Evolutionary conservation across 2,113 vertebrate genomes (phyloP).

Genomic region (Pitta sordida): DNA sequence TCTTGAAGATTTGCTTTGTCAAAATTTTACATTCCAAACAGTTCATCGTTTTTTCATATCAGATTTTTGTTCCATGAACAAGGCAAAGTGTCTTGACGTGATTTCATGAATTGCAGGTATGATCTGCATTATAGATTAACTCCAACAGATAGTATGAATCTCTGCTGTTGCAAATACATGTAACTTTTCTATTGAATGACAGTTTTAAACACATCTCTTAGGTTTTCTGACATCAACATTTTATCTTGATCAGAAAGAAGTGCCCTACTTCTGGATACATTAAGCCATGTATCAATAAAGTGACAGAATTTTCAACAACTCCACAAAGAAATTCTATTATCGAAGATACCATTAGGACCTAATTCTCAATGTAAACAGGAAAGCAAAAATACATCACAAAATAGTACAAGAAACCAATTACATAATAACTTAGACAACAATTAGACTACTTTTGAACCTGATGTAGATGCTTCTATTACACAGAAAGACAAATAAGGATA

Average conservation of each 20-base stretch:
- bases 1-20: background rate
- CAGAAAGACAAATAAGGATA: background rate
- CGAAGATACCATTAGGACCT: background rate
- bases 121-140: background rate
- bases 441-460: background rate
- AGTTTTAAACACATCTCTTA: background rate
- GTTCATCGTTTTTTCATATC: background rate
- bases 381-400: background rate
- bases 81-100: background rate
- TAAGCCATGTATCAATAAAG: background rate
- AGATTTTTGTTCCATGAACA: background rate
- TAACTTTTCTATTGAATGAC: background rate
- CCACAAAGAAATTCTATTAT: background rate
- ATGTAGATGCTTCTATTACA: background rate
- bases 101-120: background rate
- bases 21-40: background rate
- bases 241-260: background rate
- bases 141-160: background rate
- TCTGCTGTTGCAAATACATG: background rate
- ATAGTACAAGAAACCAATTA: background rate
- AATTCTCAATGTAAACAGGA: background rate
- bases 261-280: background rate
- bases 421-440: background rate
- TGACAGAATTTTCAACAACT: background rate
- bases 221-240: background rate